Evolutionary conservation across 2,888 invertebrate species (phyloP).

Genomic region (Urechis unicinctus): DNA sequence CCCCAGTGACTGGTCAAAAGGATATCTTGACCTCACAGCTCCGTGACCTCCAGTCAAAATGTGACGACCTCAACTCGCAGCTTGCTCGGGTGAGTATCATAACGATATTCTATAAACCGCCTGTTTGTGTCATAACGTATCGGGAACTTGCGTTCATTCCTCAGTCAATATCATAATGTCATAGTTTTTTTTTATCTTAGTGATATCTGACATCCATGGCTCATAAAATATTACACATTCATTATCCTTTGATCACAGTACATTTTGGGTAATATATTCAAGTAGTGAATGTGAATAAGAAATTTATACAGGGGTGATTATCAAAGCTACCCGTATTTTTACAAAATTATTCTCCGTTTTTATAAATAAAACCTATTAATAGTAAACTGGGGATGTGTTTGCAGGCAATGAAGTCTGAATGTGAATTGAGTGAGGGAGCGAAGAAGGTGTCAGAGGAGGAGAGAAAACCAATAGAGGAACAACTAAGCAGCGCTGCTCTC

Average conservation of each 20-base stretch:
- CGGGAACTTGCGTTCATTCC: not conserved
- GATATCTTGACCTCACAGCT: not conserved
- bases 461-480: slow-evolving; percentile 22
- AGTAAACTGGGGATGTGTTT: not conserved
- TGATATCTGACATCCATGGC: not conserved
- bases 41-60: not conserved
- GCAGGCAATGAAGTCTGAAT: slow-evolving; percentile 24
- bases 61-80: slow-evolving; percentile 26
- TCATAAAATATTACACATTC: too few relatives aligned
- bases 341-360: too few relatives aligned
- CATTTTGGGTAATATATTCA: too few relatives aligned
- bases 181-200: not conserved
- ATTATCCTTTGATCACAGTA: not conserved
- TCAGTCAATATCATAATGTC: not conserved
- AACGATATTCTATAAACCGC: too few relatives aligned
- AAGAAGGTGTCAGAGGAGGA: not conserved
- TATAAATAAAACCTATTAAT: not conserved
- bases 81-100: slow-evolving; percentile 26
- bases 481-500: slow-evolving; percentile 17
- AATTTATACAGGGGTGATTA: too few relatives aligned
- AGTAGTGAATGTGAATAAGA: too few relatives aligned
- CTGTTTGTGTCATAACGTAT: too few relatives aligned
- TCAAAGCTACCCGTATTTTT: too few relatives aligned
- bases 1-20: not conserved
- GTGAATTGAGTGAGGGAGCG: slow-evolving; percentile 29